These are phyloP conservation scores for Potorous gilbertii DNA, from an alignment of 2,797 vertebrate genomes.

Conservation along the genomic window DNA sequence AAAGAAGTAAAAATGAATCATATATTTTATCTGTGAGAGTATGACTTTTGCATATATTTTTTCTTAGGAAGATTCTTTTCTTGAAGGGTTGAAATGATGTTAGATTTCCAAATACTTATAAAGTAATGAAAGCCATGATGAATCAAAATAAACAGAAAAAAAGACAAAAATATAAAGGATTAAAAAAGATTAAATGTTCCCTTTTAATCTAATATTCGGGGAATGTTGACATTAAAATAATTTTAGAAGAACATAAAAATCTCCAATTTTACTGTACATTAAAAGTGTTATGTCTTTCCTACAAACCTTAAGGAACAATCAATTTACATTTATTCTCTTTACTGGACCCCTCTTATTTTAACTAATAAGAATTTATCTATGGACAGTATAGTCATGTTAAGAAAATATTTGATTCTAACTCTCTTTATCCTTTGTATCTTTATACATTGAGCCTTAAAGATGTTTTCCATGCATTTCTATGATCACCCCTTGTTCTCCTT, in stretches of 20 bases:
- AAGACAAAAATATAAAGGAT: constrained; percentile 3
- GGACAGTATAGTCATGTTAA: constrained; percentile 18
- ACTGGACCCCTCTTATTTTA: constrained; percentile 16
- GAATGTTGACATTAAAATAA: constrained; percentile 33
- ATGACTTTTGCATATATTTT: constrained; percentile 8
- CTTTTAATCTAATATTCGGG: constrained; percentile 58
- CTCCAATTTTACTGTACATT: constrained; percentile 67
- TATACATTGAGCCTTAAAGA: too few species aligned
- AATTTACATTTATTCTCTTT: constrained; percentile 51
- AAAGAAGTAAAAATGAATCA: not conserved
- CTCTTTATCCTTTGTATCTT: too few species aligned
- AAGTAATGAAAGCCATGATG: constrained; percentile 10
- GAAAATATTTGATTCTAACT: not conserved
- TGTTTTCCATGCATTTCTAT: too few species aligned
- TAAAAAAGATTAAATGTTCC: constrained; percentile 8
- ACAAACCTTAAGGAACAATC: constrained; percentile 46
- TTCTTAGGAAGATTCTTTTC: constrained; percentile 21
- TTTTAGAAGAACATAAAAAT: constrained; percentile 61
- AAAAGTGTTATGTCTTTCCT: constrained; percentile 47
- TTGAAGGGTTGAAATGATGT: constrained; percentile 28
- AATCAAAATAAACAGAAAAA: not conserved
- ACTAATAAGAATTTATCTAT: not conserved
- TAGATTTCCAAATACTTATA: constrained; percentile 3
- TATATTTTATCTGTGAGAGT: not conserved
- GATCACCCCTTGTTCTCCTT: too few species aligned